Conservation (phyloP, 2,888 invertebrate genomes). For the Brachylomia viminalis region DNA sequence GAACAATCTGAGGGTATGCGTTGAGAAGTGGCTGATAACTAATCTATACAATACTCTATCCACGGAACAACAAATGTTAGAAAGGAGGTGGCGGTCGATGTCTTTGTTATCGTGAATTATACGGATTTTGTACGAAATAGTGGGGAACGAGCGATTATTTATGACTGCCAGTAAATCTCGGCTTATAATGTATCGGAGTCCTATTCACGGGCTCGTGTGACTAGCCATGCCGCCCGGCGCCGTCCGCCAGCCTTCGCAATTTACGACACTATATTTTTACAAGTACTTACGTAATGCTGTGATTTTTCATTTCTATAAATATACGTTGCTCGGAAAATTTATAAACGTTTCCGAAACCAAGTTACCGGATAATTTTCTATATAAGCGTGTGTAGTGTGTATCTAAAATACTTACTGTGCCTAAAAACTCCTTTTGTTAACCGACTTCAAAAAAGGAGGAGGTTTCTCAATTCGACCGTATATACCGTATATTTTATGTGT, state of each 20-base stretch:
- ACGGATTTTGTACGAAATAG: constrained; percentile 77
- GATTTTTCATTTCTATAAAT: constrained; percentile 64
- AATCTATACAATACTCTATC: constrained; percentile 6
- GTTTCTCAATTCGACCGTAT: too few relatives aligned
- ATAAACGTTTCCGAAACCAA: constrained; percentile 38
- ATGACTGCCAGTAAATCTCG: constrained; percentile 81
- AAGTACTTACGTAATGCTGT: constrained; percentile 56
- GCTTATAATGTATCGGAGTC: constrained; percentile 81
- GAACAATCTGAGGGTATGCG: too few relatives aligned
- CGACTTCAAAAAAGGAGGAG: too few relatives aligned
- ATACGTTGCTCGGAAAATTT: constrained; percentile 27
- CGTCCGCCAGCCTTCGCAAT: constrained; percentile 62
- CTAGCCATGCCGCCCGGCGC: constrained; percentile 58
- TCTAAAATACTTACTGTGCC: background rate
- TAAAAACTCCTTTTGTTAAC: too few relatives aligned
- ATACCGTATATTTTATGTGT: too few relatives aligned
- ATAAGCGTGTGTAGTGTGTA: background rate
- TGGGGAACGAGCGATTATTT: constrained; percentile 80
- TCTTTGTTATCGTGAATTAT: constrained; percentile 80
- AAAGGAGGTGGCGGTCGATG: constrained; percentile 60
- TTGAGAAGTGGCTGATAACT: too few relatives aligned
- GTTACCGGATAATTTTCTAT: constrained; percentile 21
- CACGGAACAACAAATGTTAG: constrained; percentile 49
- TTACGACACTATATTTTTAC: constrained; percentile 75
- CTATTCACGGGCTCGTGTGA: constrained; percentile 65